Base-by-base conservation (phyloP, 2,888 invertebrate genomes). In the Ferdinandea cuprea region DNA sequence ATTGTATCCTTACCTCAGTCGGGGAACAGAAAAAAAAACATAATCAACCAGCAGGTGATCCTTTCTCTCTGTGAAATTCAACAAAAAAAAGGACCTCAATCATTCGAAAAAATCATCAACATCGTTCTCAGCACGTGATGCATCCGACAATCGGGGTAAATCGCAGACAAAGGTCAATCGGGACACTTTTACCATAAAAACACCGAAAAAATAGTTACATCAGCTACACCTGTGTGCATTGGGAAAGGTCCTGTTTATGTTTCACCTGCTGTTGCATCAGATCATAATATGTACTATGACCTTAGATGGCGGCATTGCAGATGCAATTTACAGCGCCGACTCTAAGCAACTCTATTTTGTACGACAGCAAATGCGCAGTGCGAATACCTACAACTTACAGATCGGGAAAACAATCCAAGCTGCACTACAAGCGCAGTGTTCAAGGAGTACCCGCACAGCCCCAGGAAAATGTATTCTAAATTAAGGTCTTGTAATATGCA, bases 401-500 rank as follows among this genome's bases (percentile, higher is more conserved):
- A 44, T n/a, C 30, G 19, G 11, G 0, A 5, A n/a, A 5, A 7
- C 40, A 40, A 40, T 40, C 15, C 13, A 13, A 15, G 40, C 6
- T 13, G 5, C 15, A 8, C n/a, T n/a, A 21, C 6, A 6, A 30
- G 59, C 5, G 35, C 17, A 17, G 58, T 21, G 66, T 78, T n/a
- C n/a, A n/a, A n/a, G 44, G 54, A 30, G 42, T 66, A 59, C 17
- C 50, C 19, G 46, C 59, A 54, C 40, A 59, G 61, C 56, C 68
- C n/a, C 37, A 28, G 59, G 44, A 71, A 59, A 71, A 71, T 71
- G 59, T 77, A 71, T 71, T 77, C 78, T 56, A 73, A 83, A 72
- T 83, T 83, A 78, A 72, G 78, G 83, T 78, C 83, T 83, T 83
- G 83, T 83, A 72, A 63, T 83, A 83, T 83, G 83, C 83, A 83